A percentile compares a stretch with the other conserved stretches of the same genome.
Conservation (phyloP, 2,888 invertebrate genomes). For the Hypomecis atomaria region DNA sequence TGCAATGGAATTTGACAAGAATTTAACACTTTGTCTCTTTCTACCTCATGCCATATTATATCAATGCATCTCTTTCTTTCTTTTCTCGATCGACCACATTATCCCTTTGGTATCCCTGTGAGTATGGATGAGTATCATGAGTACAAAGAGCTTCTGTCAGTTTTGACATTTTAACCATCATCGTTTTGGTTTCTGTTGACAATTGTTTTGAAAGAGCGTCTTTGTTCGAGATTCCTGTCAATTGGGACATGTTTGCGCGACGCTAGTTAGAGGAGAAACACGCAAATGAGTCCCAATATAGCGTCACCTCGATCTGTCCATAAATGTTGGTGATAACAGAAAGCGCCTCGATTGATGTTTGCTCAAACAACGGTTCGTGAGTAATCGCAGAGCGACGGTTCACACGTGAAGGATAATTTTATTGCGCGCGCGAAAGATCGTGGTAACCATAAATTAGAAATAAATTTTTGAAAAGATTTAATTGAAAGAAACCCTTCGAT, state of each 20-base stretch:
- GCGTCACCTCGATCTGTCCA: conserved; percentile 45
- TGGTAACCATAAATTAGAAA: background rate
- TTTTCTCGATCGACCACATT: too few relatives aligned
- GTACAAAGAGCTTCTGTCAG: too few relatives aligned
- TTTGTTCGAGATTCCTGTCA: conserved; percentile 2
- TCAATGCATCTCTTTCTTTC: too few relatives aligned
- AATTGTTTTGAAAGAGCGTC: conserved; percentile 2
- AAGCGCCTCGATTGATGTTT: conserved; percentile 51
- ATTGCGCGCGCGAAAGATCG: conserved; percentile 7
- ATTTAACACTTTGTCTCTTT: too few relatives aligned
- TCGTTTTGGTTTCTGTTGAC: background rate
- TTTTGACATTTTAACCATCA: too few relatives aligned
- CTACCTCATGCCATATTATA: too few relatives aligned
- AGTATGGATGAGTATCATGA: too few relatives aligned
- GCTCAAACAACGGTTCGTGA: conserved; percentile 27
- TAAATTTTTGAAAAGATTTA: too few relatives aligned
- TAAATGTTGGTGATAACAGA: conserved; percentile 56
- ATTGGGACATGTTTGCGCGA: conserved; percentile 16
- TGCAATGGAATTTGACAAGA: too few relatives aligned
- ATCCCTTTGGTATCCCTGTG: too few relatives aligned
- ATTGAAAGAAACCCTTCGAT: too few relatives aligned
- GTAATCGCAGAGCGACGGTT: conserved; percentile 8
- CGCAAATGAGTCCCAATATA: conserved; percentile 35
- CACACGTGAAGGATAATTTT: background rate
- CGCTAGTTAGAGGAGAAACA: conserved; percentile 17